Evolutionary conservation across 2,113 vertebrate species (phyloP).

Genomic region (Meles meles): DNA sequence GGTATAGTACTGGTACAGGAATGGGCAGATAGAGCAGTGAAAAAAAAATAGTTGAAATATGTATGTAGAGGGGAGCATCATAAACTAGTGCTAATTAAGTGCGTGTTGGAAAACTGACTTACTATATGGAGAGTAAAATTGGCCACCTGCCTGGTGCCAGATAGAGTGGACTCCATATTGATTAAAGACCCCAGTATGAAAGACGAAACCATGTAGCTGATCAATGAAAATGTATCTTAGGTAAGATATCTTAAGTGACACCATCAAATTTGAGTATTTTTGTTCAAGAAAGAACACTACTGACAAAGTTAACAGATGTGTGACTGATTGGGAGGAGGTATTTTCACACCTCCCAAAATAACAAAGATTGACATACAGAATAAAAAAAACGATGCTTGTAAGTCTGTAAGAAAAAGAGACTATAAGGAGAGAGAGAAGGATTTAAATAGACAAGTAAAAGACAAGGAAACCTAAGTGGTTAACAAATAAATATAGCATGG

Average conservation of each 20-base stretch:
- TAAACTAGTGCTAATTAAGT: neutral
- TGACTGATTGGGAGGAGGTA: neutral
- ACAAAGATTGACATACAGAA: neutral
- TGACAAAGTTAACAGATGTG: neutral
- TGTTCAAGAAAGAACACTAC: neutral
- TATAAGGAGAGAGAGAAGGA: neutral
- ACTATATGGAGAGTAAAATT: neutral
- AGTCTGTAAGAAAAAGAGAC: neutral
- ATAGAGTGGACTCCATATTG: neutral
- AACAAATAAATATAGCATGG: neutral
- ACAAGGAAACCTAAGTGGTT: neutral
- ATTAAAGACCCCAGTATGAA: neutral
- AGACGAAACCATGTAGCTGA: neutral
- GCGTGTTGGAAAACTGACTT: neutral
- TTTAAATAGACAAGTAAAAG: neutral
- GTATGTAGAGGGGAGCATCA: neutral
- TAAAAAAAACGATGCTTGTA: neutral
- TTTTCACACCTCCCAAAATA: neutral
- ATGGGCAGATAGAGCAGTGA: neutral
- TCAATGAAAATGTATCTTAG: neutral
- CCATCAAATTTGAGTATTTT: neutral
- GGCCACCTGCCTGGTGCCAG: neutral
- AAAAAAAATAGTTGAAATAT: neutral
- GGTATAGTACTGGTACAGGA: neutral
- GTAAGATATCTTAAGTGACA: neutral